Conservation (phyloP, 1,140 invertebrate genomes). For the Pomacea maculata region DNA sequence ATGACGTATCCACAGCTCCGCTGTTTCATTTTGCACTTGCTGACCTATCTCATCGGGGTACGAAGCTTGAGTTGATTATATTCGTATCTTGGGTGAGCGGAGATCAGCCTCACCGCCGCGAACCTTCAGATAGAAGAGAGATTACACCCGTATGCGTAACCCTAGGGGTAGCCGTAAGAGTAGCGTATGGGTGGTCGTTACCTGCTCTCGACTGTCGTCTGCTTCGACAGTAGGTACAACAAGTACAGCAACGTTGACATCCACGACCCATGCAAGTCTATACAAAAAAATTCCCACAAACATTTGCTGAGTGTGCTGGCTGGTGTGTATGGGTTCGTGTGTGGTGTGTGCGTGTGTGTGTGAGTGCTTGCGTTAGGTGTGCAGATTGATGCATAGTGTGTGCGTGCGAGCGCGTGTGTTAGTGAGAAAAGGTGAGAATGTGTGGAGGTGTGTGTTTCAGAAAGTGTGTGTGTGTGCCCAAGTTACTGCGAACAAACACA, state of each 20-base stretch:
- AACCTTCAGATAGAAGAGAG: no score
- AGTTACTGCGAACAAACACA: no score
- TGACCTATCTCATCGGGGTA: no score
- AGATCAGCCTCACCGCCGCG: no score
- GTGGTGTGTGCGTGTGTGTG: slow-evolving; percentile 5
- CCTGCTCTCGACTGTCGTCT: background rate
- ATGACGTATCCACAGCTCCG: background rate
- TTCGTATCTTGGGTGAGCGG: no score
- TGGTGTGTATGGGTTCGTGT: background rate
- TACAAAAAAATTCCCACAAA: background rate
- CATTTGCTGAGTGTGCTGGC: background rate
- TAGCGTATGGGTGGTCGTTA: background rate
- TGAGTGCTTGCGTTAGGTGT: background rate
- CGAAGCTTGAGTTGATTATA: no score
- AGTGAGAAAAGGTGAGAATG: background rate
- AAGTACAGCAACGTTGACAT: background rate
- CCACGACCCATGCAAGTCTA: background rate
- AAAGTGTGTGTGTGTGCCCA: background rate
- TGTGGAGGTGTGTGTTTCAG: background rate
- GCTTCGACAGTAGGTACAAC: background rate
- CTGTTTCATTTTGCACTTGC: no score
- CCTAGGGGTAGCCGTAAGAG: no score
- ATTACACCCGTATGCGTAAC: no score
- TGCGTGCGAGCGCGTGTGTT: slow-evolving; percentile 7
- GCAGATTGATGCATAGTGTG: background rate